Evolutionary conservation across 2,888 invertebrate genomes (phyloP), one percentile per base, ranked within the genome.

Genomic region (Pinctada fucata): DNA sequence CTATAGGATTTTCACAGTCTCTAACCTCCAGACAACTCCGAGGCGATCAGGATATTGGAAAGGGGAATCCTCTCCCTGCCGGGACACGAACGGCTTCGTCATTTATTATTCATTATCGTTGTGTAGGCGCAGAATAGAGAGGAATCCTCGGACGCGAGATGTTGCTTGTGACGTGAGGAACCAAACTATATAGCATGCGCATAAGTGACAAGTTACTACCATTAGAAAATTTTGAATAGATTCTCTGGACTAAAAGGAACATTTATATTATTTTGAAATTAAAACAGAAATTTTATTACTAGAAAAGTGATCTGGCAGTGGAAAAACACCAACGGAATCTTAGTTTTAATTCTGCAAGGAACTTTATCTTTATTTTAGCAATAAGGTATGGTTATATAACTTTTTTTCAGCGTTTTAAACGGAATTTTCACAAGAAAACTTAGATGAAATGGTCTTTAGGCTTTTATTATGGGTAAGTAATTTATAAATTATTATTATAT

Each of bases 81-180:
- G 69, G 51, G 49, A 49, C 51, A 69, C 69, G 47, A 48, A 72
- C 63, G 78, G 78, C 78, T 67, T 68, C 69, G 51, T 48, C 73
- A 78, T 78, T 69, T 78, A 78, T 78, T 73, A 78, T 78, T 78
- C 78, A 78, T 78, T 68, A 73, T 68, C 66, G 8, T 8, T 67
- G 78, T 78, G 78, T 78, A 78, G 78, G 78, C 78, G 78, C 72
- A 31, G 31, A 31, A 31, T 31, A 31, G 31, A 31, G 31, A 31
- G 31, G 31, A 31, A 31, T 31, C 31, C 31, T 31, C 31, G 31
- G 31, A 31, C 31, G 31, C 31, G 72, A 72, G 72, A 72, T 72
- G 72, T 72, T 64, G 72, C 72, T 72, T 48, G 13, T 16, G 64
- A 31, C 64, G 63, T 13, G n/a, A 64, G 49, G 47, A 48, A 31